Evolutionary conservation across 2,888 invertebrate species (phyloP), one percentile per base, ranked within the genome.

Genomic region (Globia sparganii): DNA sequence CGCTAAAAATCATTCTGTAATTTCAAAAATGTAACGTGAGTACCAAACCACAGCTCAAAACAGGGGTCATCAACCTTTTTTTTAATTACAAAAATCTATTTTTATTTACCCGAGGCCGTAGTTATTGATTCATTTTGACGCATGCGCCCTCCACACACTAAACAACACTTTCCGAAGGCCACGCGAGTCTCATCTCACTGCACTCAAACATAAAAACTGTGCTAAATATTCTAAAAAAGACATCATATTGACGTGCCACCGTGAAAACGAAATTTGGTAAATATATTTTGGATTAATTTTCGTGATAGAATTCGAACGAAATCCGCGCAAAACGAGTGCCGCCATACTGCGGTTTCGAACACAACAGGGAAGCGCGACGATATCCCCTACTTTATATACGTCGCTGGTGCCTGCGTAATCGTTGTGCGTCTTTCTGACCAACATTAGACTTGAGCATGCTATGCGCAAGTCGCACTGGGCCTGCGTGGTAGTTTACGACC

Each of bases 71-170:
- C 1, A n/a, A 40, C 5, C 3, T 56, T 18, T 77, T 37, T 25
- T 28, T n/a, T 15, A 21, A n/a, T 31, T 37, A 40, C 0, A 65
- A 65, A 31, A 37, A 59, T n/a, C 1, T 78, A 21, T 46, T 59
- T 66, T 34, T 40, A 74, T 58, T 67, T 67, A 74, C 56, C 43
- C 15, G 18, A 49, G 9, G 31, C 40, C 46, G 18, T 21, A 1
- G n/a, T 40, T 80, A 79, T 79, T 49, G 75, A 79, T 80, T 46
- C 46, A 62, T 58, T 13, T 18, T 58, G n/a, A 80, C 78, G 78
- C 78, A 79, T 79, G 78, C 78, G 80, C 28, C 46, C 31, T 25
- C 34, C 49, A 3, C 43, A 31, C 13, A 21, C 11, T 37, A 53
- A 62, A n/a, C 11, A 49, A 31, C 46, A 78, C 37, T 64, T 62